Evolutionary conservation across 1,140 invertebrate genomes (phyloP).

Genomic region (Plectrocnemia conspersa): DNA sequence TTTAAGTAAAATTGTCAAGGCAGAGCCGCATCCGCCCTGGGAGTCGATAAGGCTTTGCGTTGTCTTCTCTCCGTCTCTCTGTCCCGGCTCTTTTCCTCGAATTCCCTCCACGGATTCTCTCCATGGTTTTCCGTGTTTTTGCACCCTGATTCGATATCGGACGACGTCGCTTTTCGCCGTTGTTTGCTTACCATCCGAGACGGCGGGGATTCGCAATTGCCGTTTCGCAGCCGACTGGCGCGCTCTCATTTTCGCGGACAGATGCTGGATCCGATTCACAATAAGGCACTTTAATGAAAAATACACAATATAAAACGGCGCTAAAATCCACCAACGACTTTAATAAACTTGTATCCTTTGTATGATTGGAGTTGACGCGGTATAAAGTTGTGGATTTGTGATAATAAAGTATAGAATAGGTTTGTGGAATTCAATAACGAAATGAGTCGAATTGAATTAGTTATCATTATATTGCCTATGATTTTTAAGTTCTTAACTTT

Average conservation of each 20-base stretch:
- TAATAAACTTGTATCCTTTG: no score
- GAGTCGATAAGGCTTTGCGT: constrained; percentile 9
- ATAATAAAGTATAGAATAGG: no score
- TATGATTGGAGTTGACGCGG: no score
- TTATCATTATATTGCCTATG: no score
- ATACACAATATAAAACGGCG: no score
- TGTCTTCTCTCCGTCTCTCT: background rate
- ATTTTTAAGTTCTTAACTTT: no score
- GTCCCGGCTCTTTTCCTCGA: background rate
- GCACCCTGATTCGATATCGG: constrained; percentile 16
- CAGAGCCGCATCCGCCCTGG: background rate
- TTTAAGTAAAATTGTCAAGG: constrained; percentile 3
- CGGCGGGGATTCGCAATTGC: constrained; percentile 9
- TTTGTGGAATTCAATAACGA: no score
- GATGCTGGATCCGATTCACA: no score
- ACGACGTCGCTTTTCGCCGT: constrained; percentile 9
- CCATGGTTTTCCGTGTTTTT: background rate
- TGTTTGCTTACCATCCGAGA: constrained; percentile 4
- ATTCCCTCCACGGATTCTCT: background rate
- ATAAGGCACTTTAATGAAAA: no score
- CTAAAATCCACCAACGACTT: no score
- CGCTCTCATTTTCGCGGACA: background rate
- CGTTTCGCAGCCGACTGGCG: background rate
- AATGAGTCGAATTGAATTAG: no score
- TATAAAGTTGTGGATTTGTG: no score